phyloP scores from a whole-genome alignment of 1,140 invertebrate genomes.

The Bombyx mori region DNA sequence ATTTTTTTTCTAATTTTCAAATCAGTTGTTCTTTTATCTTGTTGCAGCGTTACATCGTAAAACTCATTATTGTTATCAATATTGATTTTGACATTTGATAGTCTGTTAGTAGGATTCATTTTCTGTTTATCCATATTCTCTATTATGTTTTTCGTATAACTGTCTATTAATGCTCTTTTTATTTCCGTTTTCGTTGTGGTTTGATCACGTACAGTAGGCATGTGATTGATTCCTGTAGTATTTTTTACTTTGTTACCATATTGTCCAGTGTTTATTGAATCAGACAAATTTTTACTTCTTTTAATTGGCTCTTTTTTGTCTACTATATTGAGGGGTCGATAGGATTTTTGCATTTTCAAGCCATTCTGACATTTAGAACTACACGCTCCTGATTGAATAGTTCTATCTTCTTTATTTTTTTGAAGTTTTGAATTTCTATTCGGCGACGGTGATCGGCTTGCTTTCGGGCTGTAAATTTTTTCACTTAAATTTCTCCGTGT shows the following conservation, averaged over 20 bases:
- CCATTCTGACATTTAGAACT: background rate
- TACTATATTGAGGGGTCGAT: background rate
- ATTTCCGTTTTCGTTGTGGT: slow-evolving; percentile 14
- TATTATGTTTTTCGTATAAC: slow-evolving; percentile 11
- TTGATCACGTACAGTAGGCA: background rate
- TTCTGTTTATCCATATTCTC: slow-evolving; percentile 10
- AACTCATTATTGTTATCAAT: slow-evolving; percentile 41
- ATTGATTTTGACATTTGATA: slow-evolving; percentile 40
- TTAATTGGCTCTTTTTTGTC: background rate
- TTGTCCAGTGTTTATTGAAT: slow-evolving; percentile 2
- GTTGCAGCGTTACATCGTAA: slow-evolving; percentile 36
- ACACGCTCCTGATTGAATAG: background rate
- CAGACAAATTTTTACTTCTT: background rate
- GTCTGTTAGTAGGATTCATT: slow-evolving; percentile 12
- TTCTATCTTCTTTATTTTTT: background rate
- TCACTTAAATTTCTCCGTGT: background rate
- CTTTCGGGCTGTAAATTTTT: background rate
- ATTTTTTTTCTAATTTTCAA: slow-evolving; percentile 26
- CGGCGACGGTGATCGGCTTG: slow-evolving; percentile 13
- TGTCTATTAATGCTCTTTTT: slow-evolving; percentile 39
- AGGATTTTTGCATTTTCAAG: background rate
- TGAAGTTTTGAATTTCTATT: slow-evolving; percentile 3
- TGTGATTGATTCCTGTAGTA: background rate
- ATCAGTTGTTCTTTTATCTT: slow-evolving; percentile 27
- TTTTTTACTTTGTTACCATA: background rate